Evolutionary conservation across 1,140 invertebrate genomes (phyloP).

Genomic region (Trichogramma pretiosum): DNA sequence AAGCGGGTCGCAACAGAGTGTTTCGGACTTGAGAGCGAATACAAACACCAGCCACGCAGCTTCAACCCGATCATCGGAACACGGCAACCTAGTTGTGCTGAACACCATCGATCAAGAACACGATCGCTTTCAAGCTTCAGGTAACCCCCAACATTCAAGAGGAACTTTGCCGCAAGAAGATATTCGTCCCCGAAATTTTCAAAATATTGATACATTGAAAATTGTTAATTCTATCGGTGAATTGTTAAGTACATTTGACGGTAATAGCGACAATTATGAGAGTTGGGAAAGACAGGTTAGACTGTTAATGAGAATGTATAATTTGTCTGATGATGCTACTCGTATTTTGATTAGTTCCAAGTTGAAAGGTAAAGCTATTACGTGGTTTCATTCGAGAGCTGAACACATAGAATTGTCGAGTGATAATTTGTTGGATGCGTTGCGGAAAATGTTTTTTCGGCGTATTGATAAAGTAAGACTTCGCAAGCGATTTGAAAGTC

Average conservation of each 20-base stretch:
- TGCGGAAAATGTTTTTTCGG: conserved; percentile 6
- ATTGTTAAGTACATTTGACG: background rate
- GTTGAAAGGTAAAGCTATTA: conserved; percentile 13
- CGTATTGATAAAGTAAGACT: background rate
- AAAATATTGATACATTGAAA: background rate
- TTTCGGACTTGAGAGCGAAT: no score
- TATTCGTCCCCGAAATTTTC: no score
- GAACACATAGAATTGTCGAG: conserved; percentile 6
- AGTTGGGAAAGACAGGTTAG: conserved; percentile 10
- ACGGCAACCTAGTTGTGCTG: no score
- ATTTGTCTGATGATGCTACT: conserved; percentile 9
- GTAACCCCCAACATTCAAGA: no score
- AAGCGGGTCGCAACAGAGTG: no score
- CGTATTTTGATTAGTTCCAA: conserved; percentile 15
- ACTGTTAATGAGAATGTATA: conserved; percentile 4
- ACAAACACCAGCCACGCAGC: no score
- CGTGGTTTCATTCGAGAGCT: conserved; percentile 14
- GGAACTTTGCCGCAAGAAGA: no score
- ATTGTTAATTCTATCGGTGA: background rate
- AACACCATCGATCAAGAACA: background rate
- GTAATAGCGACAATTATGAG: background rate
- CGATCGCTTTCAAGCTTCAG: background rate
- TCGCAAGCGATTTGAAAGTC: conserved; percentile 6
- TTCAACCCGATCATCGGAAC: no score
- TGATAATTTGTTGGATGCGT: conserved; percentile 6